Evolutionary conservation across 2,113 vertebrate genomes (phyloP).

Genomic region (Passer domesticus): DNA sequence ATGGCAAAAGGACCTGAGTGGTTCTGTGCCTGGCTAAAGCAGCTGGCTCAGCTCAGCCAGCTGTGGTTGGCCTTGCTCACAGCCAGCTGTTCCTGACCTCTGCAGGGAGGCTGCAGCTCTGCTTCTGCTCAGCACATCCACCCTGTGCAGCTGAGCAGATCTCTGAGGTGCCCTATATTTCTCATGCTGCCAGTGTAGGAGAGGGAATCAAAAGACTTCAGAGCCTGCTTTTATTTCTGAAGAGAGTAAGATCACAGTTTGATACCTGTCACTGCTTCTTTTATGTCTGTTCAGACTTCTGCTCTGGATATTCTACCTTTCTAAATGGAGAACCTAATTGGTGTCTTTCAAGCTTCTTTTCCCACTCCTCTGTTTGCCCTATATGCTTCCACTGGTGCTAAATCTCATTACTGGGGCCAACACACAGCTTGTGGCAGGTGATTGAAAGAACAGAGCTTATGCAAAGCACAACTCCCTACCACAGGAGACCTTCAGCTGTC

Average conservation of each 20-base stretch:
- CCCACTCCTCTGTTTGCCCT: not conserved
- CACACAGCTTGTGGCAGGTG: not conserved
- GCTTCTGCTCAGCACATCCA: not conserved
- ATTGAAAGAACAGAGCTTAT: not conserved
- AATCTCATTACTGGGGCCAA: not conserved
- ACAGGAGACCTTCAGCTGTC: not conserved
- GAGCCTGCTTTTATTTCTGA: conserved; percentile 14
- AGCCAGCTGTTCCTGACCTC: not conserved
- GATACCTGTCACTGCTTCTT: conserved; percentile 24
- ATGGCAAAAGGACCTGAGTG: not conserved
- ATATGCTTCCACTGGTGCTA: not conserved
- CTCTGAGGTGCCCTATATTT: not conserved
- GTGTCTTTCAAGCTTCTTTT: not conserved
- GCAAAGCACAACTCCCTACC: not conserved
- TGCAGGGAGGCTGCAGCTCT: not conserved
- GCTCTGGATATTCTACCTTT: not conserved
- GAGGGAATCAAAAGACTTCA: conserved; percentile 17
- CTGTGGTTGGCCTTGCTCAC: not conserved
- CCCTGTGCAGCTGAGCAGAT: not conserved
- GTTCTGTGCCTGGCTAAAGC: not conserved
- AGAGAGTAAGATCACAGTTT: not conserved
- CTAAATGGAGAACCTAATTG: conserved; percentile 15
- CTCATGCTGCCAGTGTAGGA: not conserved
- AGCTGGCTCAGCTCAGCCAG: not conserved
- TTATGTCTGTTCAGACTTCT: not conserved